phyloP scores from a whole-genome alignment of 2,888 invertebrate genomes.

The Agonopterix subpropinquella region DNA sequence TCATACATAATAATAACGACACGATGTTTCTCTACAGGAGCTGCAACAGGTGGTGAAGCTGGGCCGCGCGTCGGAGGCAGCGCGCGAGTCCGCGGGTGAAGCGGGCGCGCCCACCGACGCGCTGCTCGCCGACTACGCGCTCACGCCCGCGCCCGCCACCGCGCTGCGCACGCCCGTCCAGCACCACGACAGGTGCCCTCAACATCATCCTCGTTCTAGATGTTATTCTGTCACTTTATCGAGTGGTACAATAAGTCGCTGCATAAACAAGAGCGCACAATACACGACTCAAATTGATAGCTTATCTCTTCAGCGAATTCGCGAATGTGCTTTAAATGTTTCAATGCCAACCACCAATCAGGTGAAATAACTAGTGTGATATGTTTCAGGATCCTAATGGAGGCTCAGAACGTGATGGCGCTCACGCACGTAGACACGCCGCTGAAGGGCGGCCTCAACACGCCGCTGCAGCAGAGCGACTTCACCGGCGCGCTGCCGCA shows the following conservation, averaged over 20 bases:
- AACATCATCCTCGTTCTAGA: not conserved
- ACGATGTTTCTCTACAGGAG: slow-evolving; percentile 69
- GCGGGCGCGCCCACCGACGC: slow-evolving; percentile 86
- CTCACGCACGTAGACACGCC: slow-evolving; percentile 98
- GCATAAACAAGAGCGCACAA: too few species aligned
- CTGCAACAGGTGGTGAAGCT: slow-evolving; percentile 94
- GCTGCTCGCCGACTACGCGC: slow-evolving; percentile 92
- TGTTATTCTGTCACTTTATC: too few species aligned
- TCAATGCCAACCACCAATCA: too few species aligned
- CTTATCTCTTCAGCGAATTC: too few species aligned
- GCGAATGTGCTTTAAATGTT: too few species aligned
- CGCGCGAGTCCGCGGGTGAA: slow-evolving; percentile 90
- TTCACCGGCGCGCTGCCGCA: slow-evolving; percentile 90
- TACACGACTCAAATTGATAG: too few species aligned
- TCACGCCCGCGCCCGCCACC: slow-evolving; percentile 80
- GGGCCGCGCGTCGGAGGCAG: slow-evolving; percentile 92
- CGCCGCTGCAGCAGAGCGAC: slow-evolving; percentile 92
- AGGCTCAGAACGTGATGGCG: slow-evolving; percentile 99
- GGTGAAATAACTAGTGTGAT: not conserved
- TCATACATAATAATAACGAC: not conserved
- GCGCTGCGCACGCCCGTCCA: slow-evolving; percentile 90
- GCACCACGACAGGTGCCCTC: slow-evolving; percentile 82
- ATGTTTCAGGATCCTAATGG: slow-evolving; percentile 82
- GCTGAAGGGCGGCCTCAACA: slow-evolving; percentile 96
- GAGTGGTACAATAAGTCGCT: too few species aligned